phyloP scores from a whole-genome alignment of 2,888 invertebrate species.

The Brachylomia viminalis region DNA sequence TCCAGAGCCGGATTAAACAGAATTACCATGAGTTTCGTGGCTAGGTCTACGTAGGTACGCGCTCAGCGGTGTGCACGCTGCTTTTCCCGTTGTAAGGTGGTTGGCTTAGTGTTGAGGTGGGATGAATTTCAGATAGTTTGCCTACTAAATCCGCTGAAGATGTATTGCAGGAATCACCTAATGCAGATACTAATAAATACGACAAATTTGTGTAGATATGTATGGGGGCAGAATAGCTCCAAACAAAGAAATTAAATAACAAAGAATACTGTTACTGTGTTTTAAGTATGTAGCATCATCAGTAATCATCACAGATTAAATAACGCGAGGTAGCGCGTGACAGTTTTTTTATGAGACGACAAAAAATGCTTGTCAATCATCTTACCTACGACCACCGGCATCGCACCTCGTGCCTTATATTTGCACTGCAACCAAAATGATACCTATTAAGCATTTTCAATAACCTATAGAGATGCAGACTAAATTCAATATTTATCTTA shows the following conservation, averaged over 20 bases:
- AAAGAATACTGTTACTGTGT: not conserved
- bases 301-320: not conserved
- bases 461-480: not conserved
- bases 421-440: not conserved
- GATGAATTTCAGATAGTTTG: slow-evolving; percentile 9
- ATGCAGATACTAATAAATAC: not conserved
- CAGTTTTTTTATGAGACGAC: not conserved
- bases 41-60: not conserved
- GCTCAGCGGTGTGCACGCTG: not conserved
- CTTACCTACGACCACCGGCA: not conserved
- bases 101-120: not conserved
- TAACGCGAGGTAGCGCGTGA: not conserved
- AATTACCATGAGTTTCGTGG: slow-evolving; percentile 49
- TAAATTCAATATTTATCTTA: slow-evolving; percentile 30
- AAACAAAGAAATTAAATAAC: not conserved
- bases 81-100: not conserved
- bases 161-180: slow-evolving; percentile 4
- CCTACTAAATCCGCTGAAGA: not conserved
- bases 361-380: not conserved
- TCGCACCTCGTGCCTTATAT: not conserved
- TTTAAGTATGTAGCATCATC: too few species aligned
- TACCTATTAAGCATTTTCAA: not conserved
- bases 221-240: too few species aligned
- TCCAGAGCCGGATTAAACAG: slow-evolving; percentile 43
- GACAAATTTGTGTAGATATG: not conserved